Evolutionary conservation across 2,888 invertebrate genomes (phyloP).

Genomic region (Xestia ashworthii): DNA sequence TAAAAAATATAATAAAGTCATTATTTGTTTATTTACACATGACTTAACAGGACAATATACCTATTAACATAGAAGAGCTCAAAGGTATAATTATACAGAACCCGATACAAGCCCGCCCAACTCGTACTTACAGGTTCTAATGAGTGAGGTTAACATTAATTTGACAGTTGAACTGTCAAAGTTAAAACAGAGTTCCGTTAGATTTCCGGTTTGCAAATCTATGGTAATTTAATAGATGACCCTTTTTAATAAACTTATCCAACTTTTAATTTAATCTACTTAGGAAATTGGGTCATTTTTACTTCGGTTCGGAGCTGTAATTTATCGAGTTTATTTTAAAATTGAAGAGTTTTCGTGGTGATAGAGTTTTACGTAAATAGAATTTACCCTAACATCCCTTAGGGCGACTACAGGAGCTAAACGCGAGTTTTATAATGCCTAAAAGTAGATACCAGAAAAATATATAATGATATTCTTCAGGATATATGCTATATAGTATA

Average conservation of each 20-base stretch:
- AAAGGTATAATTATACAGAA: background rate
- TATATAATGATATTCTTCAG: too few species aligned
- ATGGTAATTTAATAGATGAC: conserved; percentile 19
- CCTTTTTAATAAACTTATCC: conserved; percentile 26
- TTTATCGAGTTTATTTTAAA: background rate
- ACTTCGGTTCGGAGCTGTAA: background rate
- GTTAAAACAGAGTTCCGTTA: background rate
- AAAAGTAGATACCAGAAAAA: too few species aligned
- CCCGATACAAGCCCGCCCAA: background rate
- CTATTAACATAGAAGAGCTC: too few species aligned
- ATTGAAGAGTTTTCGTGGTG: background rate
- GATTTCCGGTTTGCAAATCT: conserved; percentile 4
- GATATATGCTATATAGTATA: too few species aligned
- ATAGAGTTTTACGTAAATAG: background rate
- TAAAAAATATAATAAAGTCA: background rate
- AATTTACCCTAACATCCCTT: too few species aligned
- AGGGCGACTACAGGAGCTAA: too few species aligned
- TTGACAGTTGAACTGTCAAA: conserved; percentile 32
- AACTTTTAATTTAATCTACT: conserved; percentile 27
- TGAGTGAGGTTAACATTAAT: conserved; percentile 34
- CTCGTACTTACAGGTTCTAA: background rate
- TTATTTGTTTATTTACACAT: too few species aligned
- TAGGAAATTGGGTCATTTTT: background rate
- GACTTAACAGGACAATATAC: too few species aligned
- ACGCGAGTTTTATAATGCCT: too few species aligned